A percentile compares a stretch with the other conserved stretches of the same genome.
Conservation (phyloP, 2,113 vertebrate genomes). For the Sminthopsis crassicaudata region DNA sequence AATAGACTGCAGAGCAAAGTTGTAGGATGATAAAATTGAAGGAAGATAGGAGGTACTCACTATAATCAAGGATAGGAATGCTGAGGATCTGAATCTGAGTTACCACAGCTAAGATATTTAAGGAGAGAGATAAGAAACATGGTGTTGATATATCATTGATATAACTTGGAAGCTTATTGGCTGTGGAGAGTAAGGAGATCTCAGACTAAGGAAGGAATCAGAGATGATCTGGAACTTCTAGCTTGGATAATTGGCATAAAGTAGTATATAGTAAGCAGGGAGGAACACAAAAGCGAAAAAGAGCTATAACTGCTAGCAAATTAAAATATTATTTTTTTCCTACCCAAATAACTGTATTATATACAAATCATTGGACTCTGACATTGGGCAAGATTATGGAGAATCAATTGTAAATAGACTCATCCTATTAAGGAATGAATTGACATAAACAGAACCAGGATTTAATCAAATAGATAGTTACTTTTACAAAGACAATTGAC, state of each 20-base stretch:
- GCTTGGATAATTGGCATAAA: neutral
- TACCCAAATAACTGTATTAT: neutral
- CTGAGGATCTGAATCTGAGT: no score
- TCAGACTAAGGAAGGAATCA: neutral
- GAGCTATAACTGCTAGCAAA: neutral
- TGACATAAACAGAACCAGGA: neutral
- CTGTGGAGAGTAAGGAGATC: neutral
- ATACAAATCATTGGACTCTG: neutral
- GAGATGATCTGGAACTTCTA: neutral
- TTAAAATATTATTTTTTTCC: neutral
- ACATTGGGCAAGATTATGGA: neutral
- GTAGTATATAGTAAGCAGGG: neutral
- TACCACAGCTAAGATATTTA: neutral
- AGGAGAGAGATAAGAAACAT: neutral
- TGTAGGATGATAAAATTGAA: neutral
- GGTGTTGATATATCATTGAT: neutral
- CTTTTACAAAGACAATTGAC: neutral
- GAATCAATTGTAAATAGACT: neutral
- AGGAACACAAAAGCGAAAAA: neutral
- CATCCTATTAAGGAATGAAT: neutral
- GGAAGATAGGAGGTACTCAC: neutral
- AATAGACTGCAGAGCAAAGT: neutral
- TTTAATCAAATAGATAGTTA: neutral
- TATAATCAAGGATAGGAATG: no score
- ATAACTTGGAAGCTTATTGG: neutral